Evolutionary conservation across 2,113 vertebrate genomes (phyloP).

Genomic region (Leucosticte australis): DNA sequence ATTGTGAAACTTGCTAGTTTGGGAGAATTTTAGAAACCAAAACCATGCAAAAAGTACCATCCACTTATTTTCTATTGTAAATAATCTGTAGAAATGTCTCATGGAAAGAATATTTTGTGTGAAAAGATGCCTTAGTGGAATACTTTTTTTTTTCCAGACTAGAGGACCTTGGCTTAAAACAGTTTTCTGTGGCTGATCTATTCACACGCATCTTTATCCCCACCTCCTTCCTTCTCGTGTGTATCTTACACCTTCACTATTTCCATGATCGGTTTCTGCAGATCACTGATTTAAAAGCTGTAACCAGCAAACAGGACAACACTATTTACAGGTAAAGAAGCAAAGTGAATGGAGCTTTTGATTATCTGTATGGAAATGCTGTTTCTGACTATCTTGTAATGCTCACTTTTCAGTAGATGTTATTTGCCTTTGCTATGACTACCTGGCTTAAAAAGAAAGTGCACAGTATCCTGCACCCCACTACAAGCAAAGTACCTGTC

Average conservation of each 20-base stretch:
- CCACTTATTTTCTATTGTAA: background rate
- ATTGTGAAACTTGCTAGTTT: background rate
- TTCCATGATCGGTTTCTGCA: constrained; percentile 93
- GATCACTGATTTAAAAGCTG: constrained; percentile 93
- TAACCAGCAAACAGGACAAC: constrained; percentile 92
- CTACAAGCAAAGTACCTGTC: background rate
- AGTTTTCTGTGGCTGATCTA: constrained; percentile 76
- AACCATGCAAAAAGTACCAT: background rate
- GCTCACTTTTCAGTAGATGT: background rate
- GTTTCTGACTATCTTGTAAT: background rate
- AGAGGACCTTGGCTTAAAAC: constrained; percentile 86
- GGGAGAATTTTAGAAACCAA: background rate
- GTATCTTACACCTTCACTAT: constrained; percentile 95
- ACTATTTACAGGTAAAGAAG: constrained; percentile 91
- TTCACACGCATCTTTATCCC: constrained; percentile 96
- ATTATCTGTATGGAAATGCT: background rate
- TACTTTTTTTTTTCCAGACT: constrained; percentile 70
- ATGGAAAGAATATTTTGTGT: background rate
- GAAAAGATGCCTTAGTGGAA: background rate
- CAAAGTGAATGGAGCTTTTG: background rate
- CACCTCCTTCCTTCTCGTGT: constrained; percentile 92
- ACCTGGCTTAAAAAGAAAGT: background rate
- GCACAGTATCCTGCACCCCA: background rate
- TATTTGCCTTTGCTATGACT: background rate
- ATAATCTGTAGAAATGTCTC: background rate